phyloP scores from a whole-genome alignment of 2,113 vertebrate species.

The Xiphophorus couchianus region DNA sequence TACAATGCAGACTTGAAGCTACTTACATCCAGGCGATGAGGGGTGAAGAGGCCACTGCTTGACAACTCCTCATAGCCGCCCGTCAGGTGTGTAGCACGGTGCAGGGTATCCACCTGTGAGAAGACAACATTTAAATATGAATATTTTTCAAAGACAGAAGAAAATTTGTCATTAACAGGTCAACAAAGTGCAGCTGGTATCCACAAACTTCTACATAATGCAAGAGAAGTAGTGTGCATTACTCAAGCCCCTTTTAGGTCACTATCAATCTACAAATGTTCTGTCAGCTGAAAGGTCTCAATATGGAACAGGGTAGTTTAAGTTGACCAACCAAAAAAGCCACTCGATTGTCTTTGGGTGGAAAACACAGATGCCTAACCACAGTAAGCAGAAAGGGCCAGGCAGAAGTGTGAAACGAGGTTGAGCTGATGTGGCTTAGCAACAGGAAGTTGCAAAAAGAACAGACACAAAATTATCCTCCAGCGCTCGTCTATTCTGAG shows the following conservation, averaged over 20 bases:
- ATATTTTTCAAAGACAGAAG: background rate
- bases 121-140: conserved; percentile 29
- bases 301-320: background rate
- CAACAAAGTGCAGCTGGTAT: conserved; percentile 4
- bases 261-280: background rate
- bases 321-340: background rate
- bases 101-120: conserved; percentile 84
- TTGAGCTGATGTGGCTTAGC: too few species aligned
- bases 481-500: too few species aligned
- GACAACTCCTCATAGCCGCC: conserved; percentile 85
- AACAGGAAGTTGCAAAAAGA: too few species aligned
- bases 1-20: background rate
- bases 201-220: conserved; percentile 54
- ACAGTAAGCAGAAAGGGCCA: too few species aligned
- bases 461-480: too few species aligned
- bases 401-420: too few species aligned
- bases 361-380: too few species aligned
- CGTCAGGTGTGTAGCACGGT: conserved; percentile 87
- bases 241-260: background rate
- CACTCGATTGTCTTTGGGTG: too few species aligned
- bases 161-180: conserved; percentile 1
- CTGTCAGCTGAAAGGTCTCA: background rate
- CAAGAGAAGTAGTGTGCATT: background rate
- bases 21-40: conserved; percentile 82
- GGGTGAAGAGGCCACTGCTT: conserved; percentile 79